Percentiles rank a stretch among this genome's conserved stretches.
These are phyloP conservation scores for Nestor notabilis DNA, from an alignment of 2,113 vertebrate species.

Conservation along the genomic window DNA sequence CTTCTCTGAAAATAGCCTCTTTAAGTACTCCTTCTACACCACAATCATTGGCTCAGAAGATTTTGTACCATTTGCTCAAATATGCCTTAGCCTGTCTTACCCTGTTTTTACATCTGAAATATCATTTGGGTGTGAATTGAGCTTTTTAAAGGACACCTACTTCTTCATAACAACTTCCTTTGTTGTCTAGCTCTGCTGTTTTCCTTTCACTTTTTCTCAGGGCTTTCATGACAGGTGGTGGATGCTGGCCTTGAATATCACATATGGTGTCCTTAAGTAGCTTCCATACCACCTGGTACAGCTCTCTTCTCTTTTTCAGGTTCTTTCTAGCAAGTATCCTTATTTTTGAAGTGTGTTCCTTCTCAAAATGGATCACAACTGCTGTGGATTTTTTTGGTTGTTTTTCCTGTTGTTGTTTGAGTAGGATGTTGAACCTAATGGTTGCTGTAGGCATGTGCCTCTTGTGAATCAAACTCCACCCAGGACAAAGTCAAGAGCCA, in stretches of 20 bases:
- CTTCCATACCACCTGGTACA: background rate
- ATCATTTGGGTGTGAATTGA: background rate
- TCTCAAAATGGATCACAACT: background rate
- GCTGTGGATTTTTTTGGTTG: background rate
- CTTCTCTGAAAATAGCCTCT: background rate
- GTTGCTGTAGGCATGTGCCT: background rate
- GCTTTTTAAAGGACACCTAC: background rate
- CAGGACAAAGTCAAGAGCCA: background rate
- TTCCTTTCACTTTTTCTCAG: background rate
- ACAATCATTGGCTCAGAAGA: background rate
- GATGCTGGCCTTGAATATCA: background rate
- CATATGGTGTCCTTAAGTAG: constrained; percentile 23
- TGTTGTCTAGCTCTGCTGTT: background rate
- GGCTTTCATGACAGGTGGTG: background rate
- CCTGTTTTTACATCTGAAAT: background rate
- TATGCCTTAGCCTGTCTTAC: background rate
- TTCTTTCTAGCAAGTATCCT: background rate
- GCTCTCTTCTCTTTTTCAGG: background rate
- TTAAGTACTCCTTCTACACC: background rate
- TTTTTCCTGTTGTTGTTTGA: background rate
- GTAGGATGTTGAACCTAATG: background rate
- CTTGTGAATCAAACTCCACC: background rate
- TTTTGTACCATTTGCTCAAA: background rate
- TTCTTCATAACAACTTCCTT: constrained; percentile 18
- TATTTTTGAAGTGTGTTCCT: background rate